Evolutionary conservation across 2,113 vertebrate genomes (phyloP).

Genomic region (Opisthocomus hoazin): DNA sequence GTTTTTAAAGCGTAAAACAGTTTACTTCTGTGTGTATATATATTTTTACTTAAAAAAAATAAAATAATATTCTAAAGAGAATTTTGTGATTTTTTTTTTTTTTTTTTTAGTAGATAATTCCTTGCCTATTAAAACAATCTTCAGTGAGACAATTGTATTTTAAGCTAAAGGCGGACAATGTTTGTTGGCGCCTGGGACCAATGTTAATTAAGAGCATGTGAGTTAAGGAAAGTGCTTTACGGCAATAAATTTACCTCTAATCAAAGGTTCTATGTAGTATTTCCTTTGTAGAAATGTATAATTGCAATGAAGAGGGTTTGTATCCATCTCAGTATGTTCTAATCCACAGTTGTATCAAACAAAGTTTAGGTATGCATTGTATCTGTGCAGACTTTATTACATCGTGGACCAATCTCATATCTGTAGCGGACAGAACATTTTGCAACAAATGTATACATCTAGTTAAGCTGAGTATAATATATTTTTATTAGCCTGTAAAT

Average conservation of each 20-base stretch:
- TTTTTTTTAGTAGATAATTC: not conserved
- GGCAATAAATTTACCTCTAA: slow-evolving; percentile 43
- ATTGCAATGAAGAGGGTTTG: not conserved
- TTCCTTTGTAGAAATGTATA: slow-evolving; percentile 39
- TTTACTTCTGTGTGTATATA: slow-evolving; percentile 47
- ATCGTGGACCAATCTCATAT: not conserved
- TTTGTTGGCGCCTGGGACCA: not conserved
- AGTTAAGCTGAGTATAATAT: slow-evolving; percentile 45
- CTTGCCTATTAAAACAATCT: not conserved
- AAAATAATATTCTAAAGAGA: slow-evolving; percentile 23
- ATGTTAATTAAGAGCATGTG: slow-evolving; percentile 38
- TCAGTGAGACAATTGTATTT: not conserved
- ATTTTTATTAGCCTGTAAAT: slow-evolving; percentile 72
- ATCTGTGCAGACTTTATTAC: not conserved
- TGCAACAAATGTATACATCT: slow-evolving; percentile 50
- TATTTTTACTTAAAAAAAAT: slow-evolving; percentile 52
- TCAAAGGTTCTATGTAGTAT: slow-evolving; percentile 32
- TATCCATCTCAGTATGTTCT: not conserved
- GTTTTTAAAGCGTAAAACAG: slow-evolving; percentile 4
- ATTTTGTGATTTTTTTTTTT: not conserved
- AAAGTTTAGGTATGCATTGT: slow-evolving; percentile 46
- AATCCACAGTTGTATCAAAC: not conserved
- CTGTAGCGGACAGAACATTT: slow-evolving; percentile 16
- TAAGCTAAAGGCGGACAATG: not conserved
- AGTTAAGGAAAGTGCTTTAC: slow-evolving; percentile 20